These are phyloP conservation scores for Amphimallon solstitiale DNA, from an alignment of 2,888 invertebrate species.

Conservation along the genomic window DNA sequence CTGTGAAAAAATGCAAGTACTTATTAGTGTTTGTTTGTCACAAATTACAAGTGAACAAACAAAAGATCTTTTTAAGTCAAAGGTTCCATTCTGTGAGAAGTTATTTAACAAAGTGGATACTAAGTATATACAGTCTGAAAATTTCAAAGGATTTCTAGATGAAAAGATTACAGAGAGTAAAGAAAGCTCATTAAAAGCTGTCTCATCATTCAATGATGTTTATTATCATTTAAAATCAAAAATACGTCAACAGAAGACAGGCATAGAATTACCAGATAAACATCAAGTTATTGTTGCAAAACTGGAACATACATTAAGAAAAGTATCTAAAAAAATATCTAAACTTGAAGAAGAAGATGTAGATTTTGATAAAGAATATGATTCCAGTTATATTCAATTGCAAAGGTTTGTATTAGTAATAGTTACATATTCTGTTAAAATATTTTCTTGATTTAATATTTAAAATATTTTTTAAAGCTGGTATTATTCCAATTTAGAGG, in stretches of 20 bases:
- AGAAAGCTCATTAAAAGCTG: background rate
- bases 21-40: constrained; percentile 28
- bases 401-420: constrained; percentile 67
- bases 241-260: constrained; percentile 27
- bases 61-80: constrained; percentile 21
- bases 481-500: background rate
- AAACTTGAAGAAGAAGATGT: constrained; percentile 76
- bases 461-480: too few species aligned
- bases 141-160: constrained; percentile 25
- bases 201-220: constrained; percentile 33
- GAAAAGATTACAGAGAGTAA: background rate
- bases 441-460: too few species aligned
- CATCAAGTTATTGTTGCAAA: constrained; percentile 24
- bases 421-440: too few species aligned
- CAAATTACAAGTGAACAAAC: constrained; percentile 20
- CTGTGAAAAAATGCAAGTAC: constrained; percentile 17
- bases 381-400: constrained; percentile 77
- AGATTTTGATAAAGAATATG: constrained; percentile 77
- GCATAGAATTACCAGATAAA: constrained; percentile 46
- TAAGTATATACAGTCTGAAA: constrained; percentile 6
- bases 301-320: constrained; percentile 69
- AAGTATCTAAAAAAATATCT: constrained; percentile 73
- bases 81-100: constrained; percentile 26
- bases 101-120: constrained; percentile 28
- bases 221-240: constrained; percentile 31